These are phyloP conservation scores for Eleginops maclovinus DNA, from an alignment of 2,113 vertebrate species.

Conservation along the genomic window DNA sequence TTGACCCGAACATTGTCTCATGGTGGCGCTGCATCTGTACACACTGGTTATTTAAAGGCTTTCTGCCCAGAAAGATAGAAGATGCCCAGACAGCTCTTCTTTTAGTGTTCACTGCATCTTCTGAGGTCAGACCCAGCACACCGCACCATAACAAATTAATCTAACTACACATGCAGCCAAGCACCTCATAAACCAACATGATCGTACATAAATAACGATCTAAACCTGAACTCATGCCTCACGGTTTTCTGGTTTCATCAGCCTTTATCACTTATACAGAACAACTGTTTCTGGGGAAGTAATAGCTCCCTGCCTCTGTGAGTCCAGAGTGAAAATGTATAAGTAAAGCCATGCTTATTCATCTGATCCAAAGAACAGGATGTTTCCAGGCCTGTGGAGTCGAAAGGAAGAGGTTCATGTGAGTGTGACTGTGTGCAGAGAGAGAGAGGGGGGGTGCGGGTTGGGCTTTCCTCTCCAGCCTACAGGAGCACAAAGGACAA, in stretches of 20 bases:
- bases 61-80: conserved; percentile 63
- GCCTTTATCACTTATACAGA: conserved; percentile 32
- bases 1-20: conserved; percentile 83
- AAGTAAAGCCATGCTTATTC: conserved; percentile 70
- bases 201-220: conserved; percentile 12
- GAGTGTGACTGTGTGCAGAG: conserved; percentile 57
- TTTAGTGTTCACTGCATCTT: conserved; percentile 31
- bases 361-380: conserved; percentile 82
- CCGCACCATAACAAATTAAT: background rate
- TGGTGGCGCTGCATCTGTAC: conserved; percentile 71
- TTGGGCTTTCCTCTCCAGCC: conserved; percentile 80
- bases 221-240: conserved; percentile 2
- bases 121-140: conserved; percentile 27
- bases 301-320: conserved; percentile 31
- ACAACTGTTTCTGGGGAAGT: conserved; percentile 22
- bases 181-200: background rate
- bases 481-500: conserved; percentile 85
- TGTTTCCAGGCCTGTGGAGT: conserved; percentile 78
- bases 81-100: conserved; percentile 62
- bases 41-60: conserved; percentile 79
- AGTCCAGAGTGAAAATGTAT: conserved; percentile 44
- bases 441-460: conserved; percentile 39
- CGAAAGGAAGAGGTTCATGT: conserved; percentile 76
- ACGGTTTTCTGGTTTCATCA: conserved; percentile 30
- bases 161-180: conserved; percentile 16